A percentile compares a stretch with the other conserved stretches of the same genome.
phyloP scores from a whole-genome alignment of 2,888 invertebrate species.

The Spatulosminthurus flaviceps region DNA sequence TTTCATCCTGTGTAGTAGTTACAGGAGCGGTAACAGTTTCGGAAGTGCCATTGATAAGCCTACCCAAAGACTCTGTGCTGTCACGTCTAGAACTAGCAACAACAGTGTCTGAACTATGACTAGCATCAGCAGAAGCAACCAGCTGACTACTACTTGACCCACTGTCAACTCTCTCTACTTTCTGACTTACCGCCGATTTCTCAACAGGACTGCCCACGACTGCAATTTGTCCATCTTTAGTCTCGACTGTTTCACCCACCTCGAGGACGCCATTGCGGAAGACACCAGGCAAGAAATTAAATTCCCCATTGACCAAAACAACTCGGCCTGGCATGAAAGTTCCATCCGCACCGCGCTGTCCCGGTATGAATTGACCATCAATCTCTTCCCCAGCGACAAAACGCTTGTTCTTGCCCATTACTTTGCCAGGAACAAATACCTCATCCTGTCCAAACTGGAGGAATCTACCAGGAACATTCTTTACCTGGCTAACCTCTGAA shows the following conservation, averaged over 20 bases:
- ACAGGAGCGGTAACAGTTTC: background rate
- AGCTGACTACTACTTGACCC: constrained; percentile 32
- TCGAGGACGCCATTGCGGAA: constrained; percentile 47
- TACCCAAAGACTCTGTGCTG: constrained; percentile 19
- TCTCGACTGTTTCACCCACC: constrained; percentile 50
- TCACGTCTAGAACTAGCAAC: constrained; percentile 20
- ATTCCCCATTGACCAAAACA: constrained; percentile 66
- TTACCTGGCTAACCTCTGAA: background rate
- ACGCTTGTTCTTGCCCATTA: constrained; percentile 71
- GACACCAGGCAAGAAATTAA: constrained; percentile 58
- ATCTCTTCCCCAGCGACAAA: constrained; percentile 66
- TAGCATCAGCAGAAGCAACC: constrained; percentile 34
- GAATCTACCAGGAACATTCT: constrained; percentile 32
- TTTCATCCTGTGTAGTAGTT: background rate
- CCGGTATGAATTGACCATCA: constrained; percentile 78
- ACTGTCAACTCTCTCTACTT: background rate
- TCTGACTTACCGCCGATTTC: constrained; percentile 34
- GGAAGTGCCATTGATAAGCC: constrained; percentile 33
- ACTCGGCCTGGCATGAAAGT: constrained; percentile 76
- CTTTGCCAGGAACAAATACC: constrained; percentile 76
- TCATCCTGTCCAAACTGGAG: constrained; percentile 26
- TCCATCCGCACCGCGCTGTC: constrained; percentile 68
- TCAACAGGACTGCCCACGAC: constrained; percentile 33
- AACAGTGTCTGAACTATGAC: constrained; percentile 27
- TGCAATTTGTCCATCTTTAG: constrained; percentile 52